Evolutionary conservation across 1,140 invertebrate genomes (phyloP), one percentile per base, ranked within the genome.

Genomic region (Drosophila equinoxialis): DNA sequence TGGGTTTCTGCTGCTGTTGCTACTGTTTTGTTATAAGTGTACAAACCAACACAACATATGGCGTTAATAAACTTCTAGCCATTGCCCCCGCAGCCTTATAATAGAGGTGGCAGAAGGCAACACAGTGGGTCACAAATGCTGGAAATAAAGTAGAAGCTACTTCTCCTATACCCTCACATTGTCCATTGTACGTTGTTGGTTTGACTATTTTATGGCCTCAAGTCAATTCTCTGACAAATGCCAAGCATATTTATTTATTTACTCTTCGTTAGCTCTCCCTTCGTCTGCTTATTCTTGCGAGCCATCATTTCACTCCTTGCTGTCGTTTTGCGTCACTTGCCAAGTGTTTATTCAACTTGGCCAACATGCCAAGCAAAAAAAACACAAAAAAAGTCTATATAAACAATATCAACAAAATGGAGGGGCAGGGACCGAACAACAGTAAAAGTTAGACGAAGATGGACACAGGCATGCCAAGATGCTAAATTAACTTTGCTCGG

Each of bases 231-330:
- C 81, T 84, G 85, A 84, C 84, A 89, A 87, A 89, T 89, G 77
- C 77, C 74, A 69, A 90, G 81, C 85, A 89, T 89, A 89, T 89
- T 89, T 89, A 90, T 89, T 89, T 89, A 90, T 90, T 90, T 89
- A 81, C 85, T 89, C 68, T 77, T 59, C 65, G 45, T 51, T 68
- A 70, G 62, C 74, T 68, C 64, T 37, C 66, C 23, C 37, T 39
- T 14, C 64, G 17, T 37, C 20, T 6, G 6, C 10, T 6, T 13
- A 45, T 37, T 71, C 68, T 59, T 72, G 17, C 45, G 59, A 51
- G 68, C 61, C 73, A 71, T 66, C 73, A 64, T 59, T 51, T 55
- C 14, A 58, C 62, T 37, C 17, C 65, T 57, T 58, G 57, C 51
- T 63, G 60, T 70, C 71, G 58, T 76, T 82, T 72, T 86, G 71